Evolutionary conservation across 2,888 invertebrate species (phyloP), one percentile per base, ranked within the genome.

Genomic region (Cremastobaeus sp.): DNA sequence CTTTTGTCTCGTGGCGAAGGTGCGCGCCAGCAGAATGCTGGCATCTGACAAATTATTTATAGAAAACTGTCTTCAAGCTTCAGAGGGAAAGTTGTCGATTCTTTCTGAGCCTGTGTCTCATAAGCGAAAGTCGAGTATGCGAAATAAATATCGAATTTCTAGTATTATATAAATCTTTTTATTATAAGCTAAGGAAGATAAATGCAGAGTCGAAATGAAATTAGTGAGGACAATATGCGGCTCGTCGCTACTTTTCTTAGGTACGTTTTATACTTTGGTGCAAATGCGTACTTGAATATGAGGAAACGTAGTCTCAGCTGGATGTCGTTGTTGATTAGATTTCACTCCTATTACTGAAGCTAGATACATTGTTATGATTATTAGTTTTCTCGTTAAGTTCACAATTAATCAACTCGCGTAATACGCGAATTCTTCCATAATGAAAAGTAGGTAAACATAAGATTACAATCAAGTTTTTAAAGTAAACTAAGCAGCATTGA

Each of bases 351-450:
- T 62, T 34, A 54, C 57, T 34, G 39, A 54, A 47, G 21, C 21
- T 69, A 39, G 17, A 41, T 69, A 28, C 17, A 39, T 73, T 59
- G 68, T 76, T 74, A 64, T 25, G 45, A 57, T 69, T 43, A 43
- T 47, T 52, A 71, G 12, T 52, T 45, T 72, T 73, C 25, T 43
- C 17, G 21, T 48, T 60, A 65, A 28, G 35, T 70, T 64, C 30
- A 20, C 39, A 14, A 62, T 43, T 30, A n/a, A 37, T 48, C 54
- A 62, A 70, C 50, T 54, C 45, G 66, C 73, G 57, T 76, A 72
- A 62, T 78, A 78, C 71, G 62, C 66, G 75, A 79, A 75, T 78
- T 81, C 82, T 82, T 82, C 81, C 79, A 79, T 65, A 30, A 45
- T 15, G 47, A 34, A 15, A 39, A 41, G 32, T 72, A 66, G 64